phyloP scores from a whole-genome alignment of 1,140 invertebrate genomes.

The Brachionus koreanus region DNA sequence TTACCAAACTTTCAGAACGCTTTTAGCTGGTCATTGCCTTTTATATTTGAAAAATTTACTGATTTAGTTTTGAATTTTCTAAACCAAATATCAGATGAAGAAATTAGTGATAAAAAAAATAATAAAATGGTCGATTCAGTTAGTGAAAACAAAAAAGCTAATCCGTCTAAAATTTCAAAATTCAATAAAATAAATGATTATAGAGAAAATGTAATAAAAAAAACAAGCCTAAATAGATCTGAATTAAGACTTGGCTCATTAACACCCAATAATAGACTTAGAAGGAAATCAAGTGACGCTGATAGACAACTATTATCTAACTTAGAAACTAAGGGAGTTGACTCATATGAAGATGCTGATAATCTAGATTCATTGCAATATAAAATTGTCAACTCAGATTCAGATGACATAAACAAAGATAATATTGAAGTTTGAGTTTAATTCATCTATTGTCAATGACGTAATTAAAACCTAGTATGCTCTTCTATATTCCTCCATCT shows the following conservation, averaged over 20 bases:
- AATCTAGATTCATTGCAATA: conserved; percentile 22
- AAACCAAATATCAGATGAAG: conserved; percentile 40
- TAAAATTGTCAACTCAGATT: conserved; percentile 33
- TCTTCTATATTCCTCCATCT: no score
- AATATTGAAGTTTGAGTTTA: neutral
- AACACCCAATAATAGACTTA: neutral
- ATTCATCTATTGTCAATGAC: no score
- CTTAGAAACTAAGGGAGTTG: conserved; percentile 2
- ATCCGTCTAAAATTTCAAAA: neutral
- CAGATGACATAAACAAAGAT: neutral
- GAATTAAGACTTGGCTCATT: neutral
- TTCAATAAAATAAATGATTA: neutral
- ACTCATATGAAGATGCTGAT: conserved; percentile 31
- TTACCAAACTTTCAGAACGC: conserved; percentile 31
- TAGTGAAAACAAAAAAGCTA: neutral
- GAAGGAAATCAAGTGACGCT: conserved; percentile 24
- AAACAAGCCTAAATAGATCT: neutral
- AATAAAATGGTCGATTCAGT: neutral
- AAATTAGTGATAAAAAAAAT: neutral
- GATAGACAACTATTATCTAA: neutral
- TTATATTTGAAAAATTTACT: conserved; percentile 29
- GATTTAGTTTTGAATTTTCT: neutral
- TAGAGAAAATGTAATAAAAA: neutral
- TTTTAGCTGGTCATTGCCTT: conserved; percentile 36
- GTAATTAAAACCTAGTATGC: no score